Evolutionary conservation across 2,113 vertebrate species (phyloP).

Genomic region (Ursus arctos): DNA sequence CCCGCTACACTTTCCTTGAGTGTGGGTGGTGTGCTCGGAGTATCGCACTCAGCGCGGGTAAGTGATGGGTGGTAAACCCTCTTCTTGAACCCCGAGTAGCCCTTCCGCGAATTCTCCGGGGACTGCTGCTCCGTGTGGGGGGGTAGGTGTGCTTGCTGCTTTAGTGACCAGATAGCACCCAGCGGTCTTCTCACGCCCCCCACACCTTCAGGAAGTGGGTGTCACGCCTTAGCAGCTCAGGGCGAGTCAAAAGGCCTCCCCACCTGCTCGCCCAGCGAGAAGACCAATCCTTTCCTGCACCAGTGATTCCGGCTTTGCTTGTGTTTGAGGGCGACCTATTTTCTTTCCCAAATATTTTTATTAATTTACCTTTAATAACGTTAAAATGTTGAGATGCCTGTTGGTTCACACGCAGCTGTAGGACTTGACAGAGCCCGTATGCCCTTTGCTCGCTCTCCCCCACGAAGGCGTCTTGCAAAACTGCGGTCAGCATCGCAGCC

Average conservation of each 20-base stretch:
- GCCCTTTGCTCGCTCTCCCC: background rate
- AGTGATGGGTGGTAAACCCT: background rate
- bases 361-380: background rate
- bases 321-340: background rate
- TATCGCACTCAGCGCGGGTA: background rate
- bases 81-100: accelerated
- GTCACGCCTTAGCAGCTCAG: background rate
- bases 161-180: too few species aligned
- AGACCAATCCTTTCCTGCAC: too few species aligned
- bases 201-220: background rate
- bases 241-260: background rate
- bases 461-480: background rate
- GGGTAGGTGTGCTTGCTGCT: background rate
- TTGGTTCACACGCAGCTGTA: too few species aligned
- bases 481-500: background rate
- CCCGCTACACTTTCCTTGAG: background rate
- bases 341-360: background rate
- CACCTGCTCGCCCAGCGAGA: background rate
- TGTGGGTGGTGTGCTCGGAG: background rate
- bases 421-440: accelerated
- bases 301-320: background rate
- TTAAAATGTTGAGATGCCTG: background rate
- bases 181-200: background rate
- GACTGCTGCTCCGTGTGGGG: background rate
- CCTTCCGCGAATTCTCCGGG: background rate